Evolutionary conservation across 2,113 vertebrate genomes (phyloP), one percentile per base, ranked within the genome.

Genomic region (Poicephalus gulielmi): DNA sequence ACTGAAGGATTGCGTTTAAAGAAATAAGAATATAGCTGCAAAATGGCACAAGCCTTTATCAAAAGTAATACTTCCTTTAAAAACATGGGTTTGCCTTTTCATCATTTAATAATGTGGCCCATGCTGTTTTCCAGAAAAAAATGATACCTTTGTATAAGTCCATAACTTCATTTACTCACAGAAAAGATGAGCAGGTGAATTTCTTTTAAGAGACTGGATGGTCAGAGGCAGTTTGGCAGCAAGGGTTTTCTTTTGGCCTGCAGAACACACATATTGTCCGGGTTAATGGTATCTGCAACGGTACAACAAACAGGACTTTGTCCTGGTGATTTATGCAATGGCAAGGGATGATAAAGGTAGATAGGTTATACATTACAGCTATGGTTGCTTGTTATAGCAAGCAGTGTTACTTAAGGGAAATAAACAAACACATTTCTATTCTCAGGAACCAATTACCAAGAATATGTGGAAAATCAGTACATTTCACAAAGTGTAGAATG

Each of bases 361-460:
- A n/a, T 84, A 53, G 57, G 43, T 89, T 82, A 43, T 90, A 63
- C 73, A 53, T 83, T 95, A 73, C 47, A 62, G n/a, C 60, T 43
- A 3, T 17, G 33, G 55, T 77, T 71, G 64, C 75, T 94, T 96
- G 62, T 87, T 93, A 92, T 75, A 86, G 83, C 75, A 66, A 91
- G 68, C 49, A 37, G 64, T 55, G 46, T 93, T 91, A 74, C 55
- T 85, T 89, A 57, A 64, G 74, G 88, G 53, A 90, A 96, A 94
- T 71, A 87, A 90, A 86, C n/a, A 16, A 90, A 86, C n/a, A 16
- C 4, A 14, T 75, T 77, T 74, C 82, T 53, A 9, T 90, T 88
- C 60, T 80, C 63, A 24, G 22, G 10, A 60, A 25, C 64, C 17
- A 24, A 63, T 88, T 83, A 49, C 67, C 57, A 84, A 89, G 75